Conservation (phyloP, 2,888 invertebrate species). For the Acronicta aceris region DNA sequence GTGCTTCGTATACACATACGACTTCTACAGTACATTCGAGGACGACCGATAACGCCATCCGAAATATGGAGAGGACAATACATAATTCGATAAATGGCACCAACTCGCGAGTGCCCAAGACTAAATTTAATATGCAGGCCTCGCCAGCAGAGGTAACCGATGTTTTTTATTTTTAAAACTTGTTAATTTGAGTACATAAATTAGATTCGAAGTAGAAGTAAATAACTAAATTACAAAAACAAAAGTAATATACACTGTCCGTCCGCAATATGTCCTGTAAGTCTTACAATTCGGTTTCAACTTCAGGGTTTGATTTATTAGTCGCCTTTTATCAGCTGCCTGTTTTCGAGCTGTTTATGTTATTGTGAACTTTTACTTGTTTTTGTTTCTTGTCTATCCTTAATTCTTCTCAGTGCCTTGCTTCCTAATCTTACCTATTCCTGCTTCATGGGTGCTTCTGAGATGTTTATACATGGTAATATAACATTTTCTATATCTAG, state of each 20-base stretch:
- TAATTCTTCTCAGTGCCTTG: not conserved
- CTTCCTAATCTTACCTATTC: not conserved
- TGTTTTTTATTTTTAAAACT: not conserved
- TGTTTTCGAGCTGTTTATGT: slow-evolving; percentile 2
- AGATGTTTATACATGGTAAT: not conserved
- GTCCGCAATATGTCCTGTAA: not conserved
- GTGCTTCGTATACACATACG: slow-evolving; percentile 43
- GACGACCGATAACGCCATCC: slow-evolving; percentile 66
- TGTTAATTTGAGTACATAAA: not conserved
- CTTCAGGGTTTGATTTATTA: not conserved
- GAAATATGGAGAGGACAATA: slow-evolving; percentile 64
- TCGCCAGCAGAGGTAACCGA: slow-evolving; percentile 72
- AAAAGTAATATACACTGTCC: not conserved
- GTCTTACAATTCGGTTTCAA: too few relatives aligned
- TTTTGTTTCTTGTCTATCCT: not conserved
- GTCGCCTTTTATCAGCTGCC: not conserved
- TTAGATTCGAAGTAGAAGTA: too few relatives aligned
- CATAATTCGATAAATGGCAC: slow-evolving; percentile 65
- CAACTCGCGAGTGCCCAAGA: slow-evolving; percentile 32
- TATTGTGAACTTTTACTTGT: slow-evolving; percentile 2
- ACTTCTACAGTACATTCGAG: slow-evolving; percentile 40
- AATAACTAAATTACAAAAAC: not conserved
- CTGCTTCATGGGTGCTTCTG: not conserved
- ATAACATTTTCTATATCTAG: too few relatives aligned
- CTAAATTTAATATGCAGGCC: slow-evolving; percentile 43